Evolutionary conservation across 2,888 invertebrate species (phyloP).

Genomic region (Plusia festucae): DNA sequence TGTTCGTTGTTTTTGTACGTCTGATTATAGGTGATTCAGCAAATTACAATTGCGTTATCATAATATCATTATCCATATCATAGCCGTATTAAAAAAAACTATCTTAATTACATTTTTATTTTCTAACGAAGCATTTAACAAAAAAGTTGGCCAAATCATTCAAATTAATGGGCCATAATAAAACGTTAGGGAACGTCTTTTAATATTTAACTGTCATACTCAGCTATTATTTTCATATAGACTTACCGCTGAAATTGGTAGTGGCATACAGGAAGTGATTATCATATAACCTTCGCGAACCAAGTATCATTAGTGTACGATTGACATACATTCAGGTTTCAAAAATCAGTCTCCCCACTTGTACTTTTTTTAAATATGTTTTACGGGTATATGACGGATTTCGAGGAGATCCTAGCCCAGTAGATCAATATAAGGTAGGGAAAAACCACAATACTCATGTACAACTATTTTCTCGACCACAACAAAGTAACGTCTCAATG

Average conservation of each 20-base stretch:
- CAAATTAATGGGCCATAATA: not conserved
- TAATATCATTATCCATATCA: too few species aligned
- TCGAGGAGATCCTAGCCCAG: not conserved
- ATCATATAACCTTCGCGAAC: conserved; percentile 1
- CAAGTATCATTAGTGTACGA: not conserved
- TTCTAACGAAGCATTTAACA: not conserved
- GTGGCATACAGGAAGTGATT: conserved; percentile 4
- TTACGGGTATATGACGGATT: not conserved
- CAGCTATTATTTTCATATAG: not conserved
- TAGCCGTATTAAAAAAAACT: not conserved
- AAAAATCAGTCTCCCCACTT: too few species aligned
- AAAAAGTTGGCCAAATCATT: not conserved
- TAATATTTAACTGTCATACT: not conserved
- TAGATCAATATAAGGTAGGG: not conserved
- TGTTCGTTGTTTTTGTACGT: too few species aligned
- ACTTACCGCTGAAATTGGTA: conserved; percentile 1
- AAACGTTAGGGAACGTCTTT: not conserved
- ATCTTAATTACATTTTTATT: not conserved
- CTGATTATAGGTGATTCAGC: too few species aligned
- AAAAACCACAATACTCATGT: not conserved
- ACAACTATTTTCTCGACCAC: not conserved
- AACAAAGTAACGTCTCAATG: not conserved
- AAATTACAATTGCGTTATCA: too few species aligned
- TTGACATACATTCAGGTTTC: conserved; percentile 4
- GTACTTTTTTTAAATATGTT: too few species aligned